Evolutionary conservation across 2,113 vertebrate genomes (phyloP), one percentile per base, ranked within the genome.

Genomic region (Leptocoma aspasia): DNA sequence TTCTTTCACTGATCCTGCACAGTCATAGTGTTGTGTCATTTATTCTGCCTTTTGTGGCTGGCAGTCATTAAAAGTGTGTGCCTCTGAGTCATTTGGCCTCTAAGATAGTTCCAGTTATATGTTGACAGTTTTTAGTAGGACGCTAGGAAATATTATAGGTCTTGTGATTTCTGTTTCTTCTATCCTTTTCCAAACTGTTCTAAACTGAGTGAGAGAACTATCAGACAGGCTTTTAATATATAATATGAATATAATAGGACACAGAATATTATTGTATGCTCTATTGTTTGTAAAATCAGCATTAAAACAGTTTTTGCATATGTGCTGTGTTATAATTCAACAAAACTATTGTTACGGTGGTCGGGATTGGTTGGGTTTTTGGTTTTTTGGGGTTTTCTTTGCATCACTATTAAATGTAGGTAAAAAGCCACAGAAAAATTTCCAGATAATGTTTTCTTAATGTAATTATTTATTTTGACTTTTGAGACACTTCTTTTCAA

Each of bases 401-500:
- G 1, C 2, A 27, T 54, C 4, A 1, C 61, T 80, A 41, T 71
- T 68, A 73, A 86, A 90, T 71, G 42, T 66, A 90, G 82, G 80
- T 89, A 61, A 93, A 39, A 93, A 90, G 79, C 39, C 63, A 71
- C 52, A 73, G 33, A 19, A 73, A 77, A 89, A 75, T 73, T 26
- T 85, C 50, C 56, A 78, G 37, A 41, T 89, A 20, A 44, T 41
- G 19, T 83, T 96, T 92, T 85, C 71, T 42, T 56, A 70, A 33
- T 26, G 8, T 18, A 69, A 77, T 75, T 86, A 80, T 82, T 91
- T 83, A 24, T 71, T 68, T 90, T 94, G 90, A 94, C 88, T 82
- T 93, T 78, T 95, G 88, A 93, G 52, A 90, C 56, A 92, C 49
- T 94, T 86, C 17, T 96, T 95, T 92, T 85, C 61, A 84, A 94